Base-by-base conservation (phyloP, 2,888 invertebrate species). In the Macaria liturata region DNA sequence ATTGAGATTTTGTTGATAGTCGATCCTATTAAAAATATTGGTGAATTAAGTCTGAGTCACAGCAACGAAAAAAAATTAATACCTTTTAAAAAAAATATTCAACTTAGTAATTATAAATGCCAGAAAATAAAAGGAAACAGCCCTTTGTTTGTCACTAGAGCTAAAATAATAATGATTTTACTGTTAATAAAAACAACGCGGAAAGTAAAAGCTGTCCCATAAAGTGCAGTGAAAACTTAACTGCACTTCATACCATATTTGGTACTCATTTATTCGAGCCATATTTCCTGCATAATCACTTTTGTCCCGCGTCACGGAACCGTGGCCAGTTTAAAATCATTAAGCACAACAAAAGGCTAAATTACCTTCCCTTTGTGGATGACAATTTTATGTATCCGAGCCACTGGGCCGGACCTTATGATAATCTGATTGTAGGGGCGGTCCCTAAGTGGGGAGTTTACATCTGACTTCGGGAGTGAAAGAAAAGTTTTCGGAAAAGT, bases 321-420 rank as follows among this genome's bases (percentile, higher is more conserved):
- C 67, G 70, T 71, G 75, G 71, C 62, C 73, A 75, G 75, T 75
- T 75, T 83, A 78, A 83, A 83, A 83, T 80, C 81, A 82, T 83
- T 80, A 81, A 71, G 72, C 70, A 74, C 74, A 70, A 74, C 69
- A 68, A 66, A 72, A 76, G 77, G 72, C 74, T 70, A 75, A 75
- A 70, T 72, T 72, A 64, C 61, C 58, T 57, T 72, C 78, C 83
- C 86, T 86, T 87, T 88, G 86, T 84, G 75, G 69, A 74, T 71
- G 78, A 78, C 83, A 84, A 87, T 84, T 80, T 88, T 89, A 89
- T 89, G 89, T 87, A 78, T 82, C 64, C 85, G 86, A 83, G 83
- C 82, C 83, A 75, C 67, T 86, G 84, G 78, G 67, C 80, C 75
- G 81, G 74, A 78, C 76, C 79, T 82, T 81, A 78, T 83, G 80